These are phyloP conservation scores for Pogonognathellus flavescens DNA, from an alignment of 1,140 invertebrate genomes.

Conservation along the genomic window DNA sequence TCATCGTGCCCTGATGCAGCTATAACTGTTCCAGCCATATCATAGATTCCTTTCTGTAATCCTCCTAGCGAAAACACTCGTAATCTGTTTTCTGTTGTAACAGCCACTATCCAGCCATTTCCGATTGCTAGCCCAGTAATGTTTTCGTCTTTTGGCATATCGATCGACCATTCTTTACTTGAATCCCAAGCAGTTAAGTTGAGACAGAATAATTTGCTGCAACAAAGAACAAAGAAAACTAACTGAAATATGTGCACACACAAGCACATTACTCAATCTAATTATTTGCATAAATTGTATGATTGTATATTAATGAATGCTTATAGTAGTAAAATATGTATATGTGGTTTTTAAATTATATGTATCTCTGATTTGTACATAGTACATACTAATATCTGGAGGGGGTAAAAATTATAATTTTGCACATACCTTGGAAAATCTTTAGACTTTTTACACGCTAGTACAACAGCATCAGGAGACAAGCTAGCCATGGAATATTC, in stretches of 20 bases:
- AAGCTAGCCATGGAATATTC: conserved; percentile 86
- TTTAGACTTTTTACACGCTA: conserved; percentile 79
- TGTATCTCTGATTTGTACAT: too few species aligned
- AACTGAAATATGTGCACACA: too few species aligned
- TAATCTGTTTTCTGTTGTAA: conserved; percentile 80
- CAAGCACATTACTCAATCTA: too few species aligned
- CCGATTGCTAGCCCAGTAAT: conserved; percentile 81
- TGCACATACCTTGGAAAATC: conserved; percentile 74
- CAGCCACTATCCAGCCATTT: conserved; percentile 81
- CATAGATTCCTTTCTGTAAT: conserved; percentile 82
- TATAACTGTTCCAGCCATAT: conserved; percentile 80
- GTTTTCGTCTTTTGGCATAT: conserved; percentile 83
- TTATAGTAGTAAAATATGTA: too few species aligned
- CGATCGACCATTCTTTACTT: conserved; percentile 89
- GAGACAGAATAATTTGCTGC: conserved; percentile 81
- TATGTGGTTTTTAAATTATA: too few species aligned
- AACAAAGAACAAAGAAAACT: conserved; percentile 32
- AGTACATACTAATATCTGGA: too few species aligned
- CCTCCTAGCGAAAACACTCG: conserved; percentile 88
- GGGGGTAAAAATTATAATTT: too few species aligned
- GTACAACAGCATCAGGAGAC: conserved; percentile 81
- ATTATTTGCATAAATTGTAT: too few species aligned
- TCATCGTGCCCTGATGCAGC: conserved; percentile 79
- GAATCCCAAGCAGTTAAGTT: conserved; percentile 82
- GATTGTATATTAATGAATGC: too few species aligned